Conservation (phyloP, 1,140 invertebrate species). For the Lasioglossum albipes region DNA sequence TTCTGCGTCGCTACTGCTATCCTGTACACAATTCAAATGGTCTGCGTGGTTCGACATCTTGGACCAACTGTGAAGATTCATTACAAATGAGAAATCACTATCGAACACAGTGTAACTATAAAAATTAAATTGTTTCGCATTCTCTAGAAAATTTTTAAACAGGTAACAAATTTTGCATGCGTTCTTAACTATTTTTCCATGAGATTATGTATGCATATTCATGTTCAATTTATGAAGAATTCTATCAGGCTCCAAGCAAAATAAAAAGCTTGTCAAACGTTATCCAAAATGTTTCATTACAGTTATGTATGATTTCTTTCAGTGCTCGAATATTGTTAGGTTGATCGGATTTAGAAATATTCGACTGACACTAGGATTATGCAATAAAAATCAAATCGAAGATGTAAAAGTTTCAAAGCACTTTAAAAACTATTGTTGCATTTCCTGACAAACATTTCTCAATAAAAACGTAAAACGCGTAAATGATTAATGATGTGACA, state of each 20-base stretch:
- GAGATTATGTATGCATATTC: too few relatives aligned
- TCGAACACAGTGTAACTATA: too few relatives aligned
- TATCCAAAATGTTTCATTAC: too few relatives aligned
- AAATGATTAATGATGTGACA: too few relatives aligned
- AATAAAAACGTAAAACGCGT: background rate
- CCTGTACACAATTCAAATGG: slow-evolving; percentile 80
- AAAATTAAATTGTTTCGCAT: background rate
- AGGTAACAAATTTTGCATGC: background rate
- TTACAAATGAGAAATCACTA: background rate
- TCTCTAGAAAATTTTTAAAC: background rate
- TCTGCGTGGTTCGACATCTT: slow-evolving; percentile 79
- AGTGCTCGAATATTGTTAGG: background rate
- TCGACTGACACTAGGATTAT: background rate
- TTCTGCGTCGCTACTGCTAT: slow-evolving; percentile 87
- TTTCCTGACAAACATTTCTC: background rate
- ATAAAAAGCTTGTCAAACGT: too few relatives aligned
- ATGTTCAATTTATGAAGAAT: too few relatives aligned
- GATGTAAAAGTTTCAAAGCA: background rate
- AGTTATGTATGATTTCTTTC: background rate
- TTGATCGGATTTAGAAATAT: background rate
- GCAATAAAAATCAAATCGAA: slow-evolving; percentile 8
- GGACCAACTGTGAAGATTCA: slow-evolving; percentile 67
- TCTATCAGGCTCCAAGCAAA: too few relatives aligned
- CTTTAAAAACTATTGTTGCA: background rate
- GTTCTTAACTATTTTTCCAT: too few relatives aligned